These are phyloP conservation scores for Temnothorax nylanderi DNA, from an alignment of 1,140 invertebrate genomes.

Conservation along the genomic window DNA sequence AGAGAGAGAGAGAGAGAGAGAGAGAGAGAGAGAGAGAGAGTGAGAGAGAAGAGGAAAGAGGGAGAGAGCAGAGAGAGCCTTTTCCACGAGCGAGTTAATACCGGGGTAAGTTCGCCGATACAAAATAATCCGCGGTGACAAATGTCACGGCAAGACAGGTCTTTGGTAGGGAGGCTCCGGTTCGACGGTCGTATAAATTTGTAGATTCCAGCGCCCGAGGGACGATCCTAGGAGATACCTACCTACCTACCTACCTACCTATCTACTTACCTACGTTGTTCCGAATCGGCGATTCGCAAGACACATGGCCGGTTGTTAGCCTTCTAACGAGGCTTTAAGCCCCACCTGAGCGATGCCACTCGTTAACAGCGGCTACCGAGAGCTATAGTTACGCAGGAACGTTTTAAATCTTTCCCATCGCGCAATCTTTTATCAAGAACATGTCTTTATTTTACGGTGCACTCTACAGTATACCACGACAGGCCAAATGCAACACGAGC, in stretches of 20 bases:
- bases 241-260: slow-evolving; percentile 9
- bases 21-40: background rate
- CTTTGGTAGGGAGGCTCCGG: background rate
- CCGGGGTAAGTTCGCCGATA: slow-evolving; percentile 40
- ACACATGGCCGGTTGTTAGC: slow-evolving; percentile 76
- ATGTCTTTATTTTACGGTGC: background rate
- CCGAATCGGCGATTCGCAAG: slow-evolving; percentile 73
- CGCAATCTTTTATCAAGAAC: background rate
- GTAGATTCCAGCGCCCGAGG: slow-evolving; percentile 55
- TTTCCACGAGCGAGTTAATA: slow-evolving; percentile 42
- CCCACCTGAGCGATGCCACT: slow-evolving; percentile 74
- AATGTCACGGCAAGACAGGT: slow-evolving; percentile 40
- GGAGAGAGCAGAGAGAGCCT: background rate
- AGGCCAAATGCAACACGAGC: background rate
- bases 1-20: background rate
- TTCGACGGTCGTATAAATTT: slow-evolving; percentile 71
- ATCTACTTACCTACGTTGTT: slow-evolving; percentile 25
- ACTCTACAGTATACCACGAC: background rate
- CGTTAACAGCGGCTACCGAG: slow-evolving; percentile 70
- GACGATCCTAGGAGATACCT: slow-evolving; percentile 43
- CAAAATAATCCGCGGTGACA: slow-evolving; percentile 56
- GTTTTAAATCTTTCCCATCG: slow-evolving; percentile 12
- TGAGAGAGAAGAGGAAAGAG: background rate
- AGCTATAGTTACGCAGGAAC: slow-evolving; percentile 36
- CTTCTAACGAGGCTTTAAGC: slow-evolving; percentile 79